Conservation (phyloP, 2,113 vertebrate species). For the Marcusenius ussheri region DNA sequence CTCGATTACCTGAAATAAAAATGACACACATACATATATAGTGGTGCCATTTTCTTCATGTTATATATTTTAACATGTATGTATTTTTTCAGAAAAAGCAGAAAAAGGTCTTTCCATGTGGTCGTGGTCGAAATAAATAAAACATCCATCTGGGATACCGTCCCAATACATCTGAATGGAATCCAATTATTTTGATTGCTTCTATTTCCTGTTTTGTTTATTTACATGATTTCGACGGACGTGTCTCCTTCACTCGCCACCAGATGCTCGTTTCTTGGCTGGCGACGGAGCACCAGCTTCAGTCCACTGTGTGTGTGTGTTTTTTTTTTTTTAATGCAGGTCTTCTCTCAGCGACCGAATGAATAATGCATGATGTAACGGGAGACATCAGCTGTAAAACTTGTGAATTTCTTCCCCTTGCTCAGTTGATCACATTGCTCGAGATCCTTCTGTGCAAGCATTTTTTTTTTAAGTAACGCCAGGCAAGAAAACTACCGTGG, state of each 20-base stretch:
- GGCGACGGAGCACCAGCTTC: neutral
- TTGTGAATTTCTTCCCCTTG: constrained; percentile 53
- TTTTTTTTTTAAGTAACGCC: constrained; percentile 25
- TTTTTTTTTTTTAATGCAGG: constrained; percentile 1
- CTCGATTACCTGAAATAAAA: neutral
- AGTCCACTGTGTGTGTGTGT: too few relatives aligned
- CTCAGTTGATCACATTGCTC: constrained; percentile 43
- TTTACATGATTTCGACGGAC: neutral
- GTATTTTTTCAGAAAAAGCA: neutral
- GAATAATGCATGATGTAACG: constrained; percentile 60
- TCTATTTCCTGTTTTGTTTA: neutral
- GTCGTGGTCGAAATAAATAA: constrained; percentile 3
- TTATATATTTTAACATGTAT: neutral
- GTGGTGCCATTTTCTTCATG: neutral
- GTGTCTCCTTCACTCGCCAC: neutral
- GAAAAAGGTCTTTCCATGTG: neutral
- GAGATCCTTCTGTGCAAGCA: constrained; percentile 52
- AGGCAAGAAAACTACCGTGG: constrained; percentile 40
- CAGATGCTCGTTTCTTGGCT: neutral
- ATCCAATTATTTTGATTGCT: neutral
- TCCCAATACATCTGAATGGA: neutral
- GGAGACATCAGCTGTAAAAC: constrained; percentile 59
- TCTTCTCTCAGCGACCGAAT: constrained; percentile 39
- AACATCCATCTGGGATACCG: neutral
- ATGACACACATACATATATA: neutral